These are phyloP conservation scores for Cichladusa arquata DNA, from an alignment of 2,113 vertebrate species.

Conservation along the genomic window DNA sequence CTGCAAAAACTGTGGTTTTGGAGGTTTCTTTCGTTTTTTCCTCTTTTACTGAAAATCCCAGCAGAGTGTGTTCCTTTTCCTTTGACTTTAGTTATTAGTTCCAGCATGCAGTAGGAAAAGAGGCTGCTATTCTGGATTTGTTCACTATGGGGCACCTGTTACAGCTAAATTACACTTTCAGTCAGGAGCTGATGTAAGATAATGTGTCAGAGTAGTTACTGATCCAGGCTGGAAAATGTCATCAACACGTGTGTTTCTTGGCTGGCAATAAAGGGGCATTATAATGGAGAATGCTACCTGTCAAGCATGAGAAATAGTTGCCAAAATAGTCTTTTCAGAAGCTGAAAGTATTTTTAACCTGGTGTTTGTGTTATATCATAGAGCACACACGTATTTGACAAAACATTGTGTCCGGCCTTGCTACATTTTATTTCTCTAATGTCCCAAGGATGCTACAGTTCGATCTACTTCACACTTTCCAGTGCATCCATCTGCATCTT, in stretches of 20 bases:
- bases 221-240: neutral
- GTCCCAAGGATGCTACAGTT: neutral
- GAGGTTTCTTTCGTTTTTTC: neutral
- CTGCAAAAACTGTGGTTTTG: neutral
- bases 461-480: neutral
- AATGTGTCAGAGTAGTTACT: neutral
- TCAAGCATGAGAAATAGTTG: neutral
- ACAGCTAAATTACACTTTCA: neutral
- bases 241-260: neutral
- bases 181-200: neutral
- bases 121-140: constrained; percentile 45
- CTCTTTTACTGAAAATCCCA: neutral
- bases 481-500: neutral
- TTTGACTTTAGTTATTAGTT: neutral
- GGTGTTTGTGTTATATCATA: neutral
- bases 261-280: neutral
- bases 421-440: neutral
- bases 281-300: neutral
- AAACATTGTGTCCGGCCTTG: neutral
- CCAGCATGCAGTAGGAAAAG: neutral
- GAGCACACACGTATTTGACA: accelerated
- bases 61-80: neutral
- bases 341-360: neutral
- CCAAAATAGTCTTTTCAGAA: neutral
- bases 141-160: constrained; percentile 57